phyloP scores from a whole-genome alignment of 1,140 invertebrate species.

The Teleogryllus occipitalis region DNA sequence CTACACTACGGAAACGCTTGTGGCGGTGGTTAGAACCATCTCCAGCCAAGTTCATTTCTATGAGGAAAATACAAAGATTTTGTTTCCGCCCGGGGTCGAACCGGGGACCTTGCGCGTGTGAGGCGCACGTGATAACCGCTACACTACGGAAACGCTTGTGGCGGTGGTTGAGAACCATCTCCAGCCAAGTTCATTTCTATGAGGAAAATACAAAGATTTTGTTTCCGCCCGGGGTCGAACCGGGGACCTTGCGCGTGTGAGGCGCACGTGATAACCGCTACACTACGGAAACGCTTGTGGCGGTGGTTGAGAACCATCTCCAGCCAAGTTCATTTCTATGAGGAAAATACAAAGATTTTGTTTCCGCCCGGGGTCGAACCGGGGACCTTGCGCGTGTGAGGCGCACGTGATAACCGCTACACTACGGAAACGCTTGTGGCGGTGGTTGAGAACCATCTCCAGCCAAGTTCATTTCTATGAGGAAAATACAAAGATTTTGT shows the following conservation, averaged over 20 bases:
- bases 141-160: conserved; percentile 23
- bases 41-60: no score
- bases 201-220: no score
- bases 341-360: no score
- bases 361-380: conserved; percentile 24
- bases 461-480: no score
- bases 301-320: no score
- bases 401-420: conserved; percentile 23
- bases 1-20: conserved; percentile 23
- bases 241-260: conserved; percentile 23
- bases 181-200: no score
- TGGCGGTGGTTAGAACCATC: no score
- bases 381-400: conserved; percentile 23
- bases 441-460: no score
- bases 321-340: no score
- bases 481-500: no score
- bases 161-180: no score
- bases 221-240: conserved; percentile 24
- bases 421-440: conserved; percentile 22
- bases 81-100: conserved; percentile 24
- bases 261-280: conserved; percentile 23
- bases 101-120: conserved; percentile 23
- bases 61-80: no score
- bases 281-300: conserved; percentile 22
- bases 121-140: conserved; percentile 23